Percentiles rank a stretch among this genome's conserved stretches.
Conservation (phyloP, 2,797 vertebrate species). For the Phyllotis vaccarum region DNA sequence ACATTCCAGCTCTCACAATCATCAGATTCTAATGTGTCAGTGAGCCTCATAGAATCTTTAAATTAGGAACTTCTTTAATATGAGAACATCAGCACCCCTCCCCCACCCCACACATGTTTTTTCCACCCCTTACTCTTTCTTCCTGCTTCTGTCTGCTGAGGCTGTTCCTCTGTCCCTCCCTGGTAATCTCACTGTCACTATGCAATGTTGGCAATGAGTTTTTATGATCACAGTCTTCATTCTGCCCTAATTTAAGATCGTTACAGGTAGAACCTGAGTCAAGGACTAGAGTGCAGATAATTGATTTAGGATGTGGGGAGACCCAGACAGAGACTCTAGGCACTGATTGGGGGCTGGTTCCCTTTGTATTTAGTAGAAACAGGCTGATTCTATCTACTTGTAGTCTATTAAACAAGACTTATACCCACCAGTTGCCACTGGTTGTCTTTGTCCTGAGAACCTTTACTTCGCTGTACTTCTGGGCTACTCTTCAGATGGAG, state of each 20-base stretch:
- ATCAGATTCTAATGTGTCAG: neutral
- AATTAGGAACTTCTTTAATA: neutral
- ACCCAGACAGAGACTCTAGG: no score
- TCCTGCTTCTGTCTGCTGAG: fast-evolving
- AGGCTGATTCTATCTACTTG: fast-evolving
- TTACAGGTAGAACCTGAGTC: neutral
- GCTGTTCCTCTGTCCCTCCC: neutral
- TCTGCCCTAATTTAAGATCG: neutral
- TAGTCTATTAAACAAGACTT: no score
- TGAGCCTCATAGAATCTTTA: neutral
- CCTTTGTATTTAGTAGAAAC: neutral
- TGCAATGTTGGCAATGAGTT: no score
- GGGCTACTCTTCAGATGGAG: fast-evolving
- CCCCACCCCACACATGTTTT: fast-evolving
- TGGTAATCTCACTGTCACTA: neutral
- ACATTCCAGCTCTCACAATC: no score
- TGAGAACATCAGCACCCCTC: neutral
- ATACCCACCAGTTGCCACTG: neutral
- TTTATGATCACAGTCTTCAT: neutral
- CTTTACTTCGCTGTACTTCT: neutral
- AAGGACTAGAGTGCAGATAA: neutral
- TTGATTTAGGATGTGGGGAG: neutral
- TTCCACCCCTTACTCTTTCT: no score
- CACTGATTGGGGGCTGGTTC: neutral
- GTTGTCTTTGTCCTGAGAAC: no score